Evolutionary conservation across 2,797 vertebrate species (phyloP).

Genomic region (Helarctos malayanus): DNA sequence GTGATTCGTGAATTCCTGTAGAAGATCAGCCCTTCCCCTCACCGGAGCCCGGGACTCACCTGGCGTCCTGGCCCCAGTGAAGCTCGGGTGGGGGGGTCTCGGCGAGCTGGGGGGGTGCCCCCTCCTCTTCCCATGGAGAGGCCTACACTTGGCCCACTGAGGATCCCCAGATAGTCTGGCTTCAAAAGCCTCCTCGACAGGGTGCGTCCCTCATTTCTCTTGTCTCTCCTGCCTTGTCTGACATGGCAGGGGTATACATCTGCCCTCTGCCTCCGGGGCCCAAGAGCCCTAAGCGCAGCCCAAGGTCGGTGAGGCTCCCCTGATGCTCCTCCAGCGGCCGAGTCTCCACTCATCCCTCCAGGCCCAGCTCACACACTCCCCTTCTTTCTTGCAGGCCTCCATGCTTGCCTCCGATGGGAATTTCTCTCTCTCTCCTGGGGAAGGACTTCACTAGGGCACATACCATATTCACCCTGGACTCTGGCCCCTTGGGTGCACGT

Average conservation of each 20-base stretch:
- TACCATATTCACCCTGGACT: not conserved
- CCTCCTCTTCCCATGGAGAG: not conserved
- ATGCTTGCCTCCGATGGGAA: not conserved
- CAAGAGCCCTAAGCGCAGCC: not conserved
- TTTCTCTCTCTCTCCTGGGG: not conserved
- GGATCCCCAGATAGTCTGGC: not conserved
- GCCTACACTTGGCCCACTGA: accelerated
- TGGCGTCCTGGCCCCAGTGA: accelerated
- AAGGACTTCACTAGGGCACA: not conserved
- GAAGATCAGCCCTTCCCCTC: conserved; percentile 41
- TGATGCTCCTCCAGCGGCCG: not conserved
- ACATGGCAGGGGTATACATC: too few relatives aligned
- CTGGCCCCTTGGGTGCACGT: not conserved
- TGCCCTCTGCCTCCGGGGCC: too few relatives aligned
- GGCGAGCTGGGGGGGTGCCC: accelerated
- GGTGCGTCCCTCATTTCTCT: not conserved
- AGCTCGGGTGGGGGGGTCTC: not conserved
- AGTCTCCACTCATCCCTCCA: accelerated
- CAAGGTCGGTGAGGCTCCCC: not conserved
- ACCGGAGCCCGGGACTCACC: not conserved
- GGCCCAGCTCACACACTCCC: not conserved
- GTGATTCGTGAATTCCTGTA: conserved; percentile 49
- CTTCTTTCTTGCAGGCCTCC: not conserved
- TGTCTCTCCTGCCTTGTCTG: not conserved
- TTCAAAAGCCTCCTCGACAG: not conserved